Base-by-base conservation (phyloP, 2,797 vertebrate genomes). In the Rhinatrema bivittatum region DNA sequence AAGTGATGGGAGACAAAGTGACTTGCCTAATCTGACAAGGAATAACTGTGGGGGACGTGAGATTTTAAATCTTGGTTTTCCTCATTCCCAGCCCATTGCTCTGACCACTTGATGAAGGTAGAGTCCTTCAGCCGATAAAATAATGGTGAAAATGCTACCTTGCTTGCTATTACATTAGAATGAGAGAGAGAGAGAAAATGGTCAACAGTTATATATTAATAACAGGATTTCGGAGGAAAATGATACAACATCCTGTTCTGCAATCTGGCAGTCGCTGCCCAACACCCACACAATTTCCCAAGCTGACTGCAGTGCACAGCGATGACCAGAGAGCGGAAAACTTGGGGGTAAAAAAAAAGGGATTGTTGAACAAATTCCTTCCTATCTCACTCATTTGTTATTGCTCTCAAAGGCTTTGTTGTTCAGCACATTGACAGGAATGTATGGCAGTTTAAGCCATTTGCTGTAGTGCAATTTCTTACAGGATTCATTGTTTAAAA, bases 361-460 rank as follows among this genome's bases (percentile, higher is more conserved):
- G 12, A 38, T 43, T 65, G 47, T 56, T 42, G 52, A 16, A 33
- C 39, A 30, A 29, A 29, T 46, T 10, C 6, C 58, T 65, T 65
- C 49, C 36, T 17, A 48, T 15, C 34, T 54, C 16, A 44, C 16
- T 46, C 38, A 51, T 25, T 21, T 32, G n/a, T n/a, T n/a, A n/a
- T n/a, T n/a, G n/a, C n/a, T n/a, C n/a, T n/a, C 36, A 20, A 14
- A 36, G 42, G 4, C 25, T 32, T 7, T n/a, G n/a, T n/a, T 10
- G 9, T 35, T 46, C 18, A n/a, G 10, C 1, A 1, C 1, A 5
- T 10, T 29, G 19, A 32, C 18, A 30, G 40, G 44, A 44, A 16
- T 16, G 14, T 3, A 3, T 44, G 5, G 4, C 56, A 4, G 4
- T 28, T 27, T 16, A 18, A 44, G 20, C 7, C 1, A 19, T 32